phyloP scores from a whole-genome alignment of 2,888 invertebrate species.

The Clunio marinus region DNA sequence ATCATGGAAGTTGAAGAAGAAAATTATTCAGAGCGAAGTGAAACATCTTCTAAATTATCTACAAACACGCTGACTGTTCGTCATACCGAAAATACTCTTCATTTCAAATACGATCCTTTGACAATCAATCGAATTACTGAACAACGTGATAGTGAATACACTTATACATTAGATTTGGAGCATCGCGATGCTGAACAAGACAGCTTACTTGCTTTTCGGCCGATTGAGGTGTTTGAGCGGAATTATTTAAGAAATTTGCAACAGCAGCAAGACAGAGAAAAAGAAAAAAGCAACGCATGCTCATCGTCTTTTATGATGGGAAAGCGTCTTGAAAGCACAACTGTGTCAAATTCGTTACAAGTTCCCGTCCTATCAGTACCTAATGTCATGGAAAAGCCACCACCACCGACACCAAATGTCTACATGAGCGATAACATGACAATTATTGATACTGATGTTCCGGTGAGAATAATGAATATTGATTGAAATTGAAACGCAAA shows the following conservation, averaged over 20 bases:
- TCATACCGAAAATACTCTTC: neutral
- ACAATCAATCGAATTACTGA: slow-evolving; percentile 27
- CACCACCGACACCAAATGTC: slow-evolving; percentile 43
- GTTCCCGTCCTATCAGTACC: slow-evolving; percentile 47
- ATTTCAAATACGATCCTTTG: slow-evolving; percentile 25
- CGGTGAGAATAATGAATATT: slow-evolving; percentile 45
- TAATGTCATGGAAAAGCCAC: slow-evolving; percentile 39
- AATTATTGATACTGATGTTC: slow-evolving; percentile 62
- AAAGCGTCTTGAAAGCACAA: neutral
- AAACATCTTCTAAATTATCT: slow-evolving; percentile 15
- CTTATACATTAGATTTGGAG: slow-evolving; percentile 16
- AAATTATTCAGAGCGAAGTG: slow-evolving; percentile 29
- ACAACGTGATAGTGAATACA: neutral
- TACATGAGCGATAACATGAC: slow-evolving; percentile 58
- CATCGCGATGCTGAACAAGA: slow-evolving; percentile 20
- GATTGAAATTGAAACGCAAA: neutral
- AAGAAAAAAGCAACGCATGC: slow-evolving; percentile 36
- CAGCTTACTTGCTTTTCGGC: slow-evolving; percentile 40
- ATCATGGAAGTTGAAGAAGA: slow-evolving; percentile 34
- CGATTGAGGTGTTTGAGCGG: slow-evolving; percentile 50
- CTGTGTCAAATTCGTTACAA: slow-evolving; percentile 43
- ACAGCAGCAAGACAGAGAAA: slow-evolving; percentile 44
- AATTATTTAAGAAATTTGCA: slow-evolving; percentile 46
- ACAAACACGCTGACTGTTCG: slow-evolving; percentile 21
- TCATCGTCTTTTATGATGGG: slow-evolving; percentile 40